Evolutionary conservation across 2,797 vertebrate genomes (phyloP), one percentile per base, ranked within the genome.

Genomic region (Dermochelys coriacea): DNA sequence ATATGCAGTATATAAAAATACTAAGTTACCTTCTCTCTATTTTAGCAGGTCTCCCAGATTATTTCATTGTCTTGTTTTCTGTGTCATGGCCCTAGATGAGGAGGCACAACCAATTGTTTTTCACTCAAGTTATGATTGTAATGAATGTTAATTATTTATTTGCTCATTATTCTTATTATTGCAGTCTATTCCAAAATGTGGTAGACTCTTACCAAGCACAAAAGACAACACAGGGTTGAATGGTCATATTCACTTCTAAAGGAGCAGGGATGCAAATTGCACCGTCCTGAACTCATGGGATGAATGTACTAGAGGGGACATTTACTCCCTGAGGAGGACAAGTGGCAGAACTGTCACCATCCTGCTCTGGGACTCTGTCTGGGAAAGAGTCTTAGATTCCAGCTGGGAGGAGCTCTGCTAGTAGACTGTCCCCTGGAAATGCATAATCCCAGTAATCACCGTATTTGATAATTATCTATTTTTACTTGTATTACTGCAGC

Each of bases 1-100:
- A 10, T 81, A 79, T 82, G 37, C 12, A 55, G 68, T 29, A 37
- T 31, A 87, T 55, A 82, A 41, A 84, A n/a, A 3, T 80, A 54
- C 47, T 77, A 52, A 29, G 5, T 71, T 41, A 71, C 8, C 61
- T 34, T 2, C 68, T 90, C 5, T 61, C 37, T 55, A 18, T 71
- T 71, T 80, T 87, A 88, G 23, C 82, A 82, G 55, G 9, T 50
- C 37, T 87, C 68, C 68, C 37, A 71, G 68, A 41, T 37, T 21
- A n/a, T 37, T 41, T 71, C 37, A 71, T 41, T 71, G 77, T 59
- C 50, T 75, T 82, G 59, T 37, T 94, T 90, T 86, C 54, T 0
- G 0, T 18, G 47, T 49, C 27, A 51, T 18, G 1, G 71, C 27
- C 0, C 0, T n/a, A 89, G 19, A 78, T 6, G 34, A 41, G 50